Conservation (phyloP, 1,140 invertebrate genomes). For the Bombus soroeensis region DNA sequence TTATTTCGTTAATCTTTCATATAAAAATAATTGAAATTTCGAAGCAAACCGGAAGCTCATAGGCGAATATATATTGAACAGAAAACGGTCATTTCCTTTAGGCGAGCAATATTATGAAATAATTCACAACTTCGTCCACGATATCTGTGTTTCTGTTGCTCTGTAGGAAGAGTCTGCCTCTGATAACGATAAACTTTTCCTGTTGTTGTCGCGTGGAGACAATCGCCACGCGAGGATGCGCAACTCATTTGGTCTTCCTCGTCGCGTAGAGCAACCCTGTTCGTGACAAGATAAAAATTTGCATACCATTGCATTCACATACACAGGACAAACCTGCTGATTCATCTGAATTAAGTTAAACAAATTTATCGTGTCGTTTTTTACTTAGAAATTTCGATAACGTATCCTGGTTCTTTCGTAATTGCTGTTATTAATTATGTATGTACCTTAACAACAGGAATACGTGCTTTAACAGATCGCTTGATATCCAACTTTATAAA, state of each 20-base stretch:
- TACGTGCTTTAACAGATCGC: no score
- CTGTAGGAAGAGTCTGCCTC: conserved; percentile 54
- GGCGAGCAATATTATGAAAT: conserved; percentile 53
- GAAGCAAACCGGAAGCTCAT: no score
- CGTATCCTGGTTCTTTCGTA: neutral
- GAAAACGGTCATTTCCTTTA: conserved; percentile 26
- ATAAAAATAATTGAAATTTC: no score
- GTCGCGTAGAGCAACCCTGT: conserved; percentile 16
- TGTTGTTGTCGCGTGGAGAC: conserved; percentile 55
- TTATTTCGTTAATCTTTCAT: no score
- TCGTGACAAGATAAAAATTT: conserved; percentile 31
- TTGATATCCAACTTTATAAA: neutral
- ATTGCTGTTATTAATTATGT: neutral
- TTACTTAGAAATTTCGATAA: neutral
- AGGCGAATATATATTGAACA: no score
- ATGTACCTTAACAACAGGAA: neutral
- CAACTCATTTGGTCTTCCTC: conserved; percentile 28
- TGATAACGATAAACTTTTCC: conserved; percentile 67
- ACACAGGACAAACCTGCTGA: neutral
- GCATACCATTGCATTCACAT: neutral
- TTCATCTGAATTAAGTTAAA: neutral
- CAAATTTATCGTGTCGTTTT: neutral
- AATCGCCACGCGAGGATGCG: conserved; percentile 50
- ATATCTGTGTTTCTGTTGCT: conserved; percentile 46
- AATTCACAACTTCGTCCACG: conserved; percentile 36